Base-by-base conservation (phyloP, 2,113 vertebrate genomes). In the Raja brachyura region DNA sequence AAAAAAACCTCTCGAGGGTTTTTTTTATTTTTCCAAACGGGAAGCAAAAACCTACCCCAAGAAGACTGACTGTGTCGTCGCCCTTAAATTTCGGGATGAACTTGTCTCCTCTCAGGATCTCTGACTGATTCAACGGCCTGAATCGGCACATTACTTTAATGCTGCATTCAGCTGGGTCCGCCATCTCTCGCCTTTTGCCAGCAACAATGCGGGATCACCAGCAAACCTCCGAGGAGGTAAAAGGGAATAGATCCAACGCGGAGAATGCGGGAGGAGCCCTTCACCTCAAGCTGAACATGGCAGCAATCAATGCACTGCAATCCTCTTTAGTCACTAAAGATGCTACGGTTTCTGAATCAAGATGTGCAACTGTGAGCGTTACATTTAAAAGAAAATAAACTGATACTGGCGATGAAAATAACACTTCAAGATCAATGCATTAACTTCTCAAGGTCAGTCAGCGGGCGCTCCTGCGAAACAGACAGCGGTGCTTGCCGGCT, bases 141-240 rank as follows among this genome's bases (percentile, higher is more conserved):
- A 99, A 98, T 94, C 98, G 96, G 95, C 98, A 98, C 98, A 98
- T 98, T 95, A 99, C 98, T 95, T 98, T 98, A 94, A 98, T 98
- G 94, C 98, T 98, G 96, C 97, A 97, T 94, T 97, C 97, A 8
- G 96, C 96, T 20, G 97, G 97, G 93, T 97, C 98, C 96, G 96
- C 96, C 98, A 98, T 98, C 94, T 93, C 95, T 93, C 68, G 66
- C 68, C 73, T 48, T 92, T 78, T 48, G 22, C 39, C 68, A 92
- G 90, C 16, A 73, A 92, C 33, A 54, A 85, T 22, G 25, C 66
- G 1, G 33, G 86, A 73, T 73, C 31, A 73, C 66, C 68, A 22
- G 31, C 66, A 92, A 48, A 39, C 66, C 83, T 61, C 83, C 56
- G 59, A 86, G 54, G 83, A 86, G 83, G 83, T 28, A 31, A 31